These are phyloP conservation scores for Oxyteleia sp. DNA, from an alignment of 2,888 invertebrate species.

Conservation along the genomic window DNA sequence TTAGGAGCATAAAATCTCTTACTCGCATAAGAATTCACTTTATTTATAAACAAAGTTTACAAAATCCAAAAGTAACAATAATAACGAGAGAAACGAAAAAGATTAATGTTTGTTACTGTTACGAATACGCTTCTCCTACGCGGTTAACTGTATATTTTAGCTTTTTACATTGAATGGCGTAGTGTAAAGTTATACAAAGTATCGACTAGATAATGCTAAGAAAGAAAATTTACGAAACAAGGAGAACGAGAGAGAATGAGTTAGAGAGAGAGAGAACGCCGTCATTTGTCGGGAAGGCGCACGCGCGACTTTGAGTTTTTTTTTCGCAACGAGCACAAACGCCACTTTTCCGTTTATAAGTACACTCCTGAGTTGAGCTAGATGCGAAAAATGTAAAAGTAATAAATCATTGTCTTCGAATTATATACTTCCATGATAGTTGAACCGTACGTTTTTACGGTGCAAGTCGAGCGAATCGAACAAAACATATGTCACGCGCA, in stretches of 20 bases:
- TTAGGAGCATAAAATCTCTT: slow-evolving; percentile 84
- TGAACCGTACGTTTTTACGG: slow-evolving; percentile 25
- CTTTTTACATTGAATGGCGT: slow-evolving; percentile 66
- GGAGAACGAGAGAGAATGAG: too few relatives aligned
- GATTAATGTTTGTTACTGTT: slow-evolving; percentile 86
- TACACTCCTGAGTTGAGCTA: too few relatives aligned
- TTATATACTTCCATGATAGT: slow-evolving; percentile 66
- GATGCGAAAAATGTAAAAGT: too few relatives aligned
- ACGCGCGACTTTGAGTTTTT: slow-evolving; percentile 39
- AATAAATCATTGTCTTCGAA: slow-evolving; percentile 34
- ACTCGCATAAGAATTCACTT: slow-evolving; percentile 84
- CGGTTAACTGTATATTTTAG: slow-evolving; percentile 71
- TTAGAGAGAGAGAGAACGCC: slow-evolving; percentile 23
- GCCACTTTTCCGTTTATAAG: background rate
- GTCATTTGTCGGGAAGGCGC: slow-evolving; percentile 46
- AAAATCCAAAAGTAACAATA: slow-evolving; percentile 68
- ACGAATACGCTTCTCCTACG: slow-evolving; percentile 72
- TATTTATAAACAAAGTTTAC: slow-evolving; percentile 87
- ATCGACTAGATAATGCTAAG: slow-evolving; percentile 58
- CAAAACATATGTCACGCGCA: slow-evolving; percentile 44
- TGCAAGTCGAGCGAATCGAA: slow-evolving; percentile 58
- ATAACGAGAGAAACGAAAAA: slow-evolving; percentile 81
- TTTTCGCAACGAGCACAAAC: slow-evolving; percentile 21
- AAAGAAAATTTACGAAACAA: slow-evolving; percentile 31
- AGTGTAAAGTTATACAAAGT: slow-evolving; percentile 61